A percentile compares a stretch with the other conserved stretches of the same genome.
Conservation (phyloP, 2,888 invertebrate species). For the Hetaerina titia region DNA sequence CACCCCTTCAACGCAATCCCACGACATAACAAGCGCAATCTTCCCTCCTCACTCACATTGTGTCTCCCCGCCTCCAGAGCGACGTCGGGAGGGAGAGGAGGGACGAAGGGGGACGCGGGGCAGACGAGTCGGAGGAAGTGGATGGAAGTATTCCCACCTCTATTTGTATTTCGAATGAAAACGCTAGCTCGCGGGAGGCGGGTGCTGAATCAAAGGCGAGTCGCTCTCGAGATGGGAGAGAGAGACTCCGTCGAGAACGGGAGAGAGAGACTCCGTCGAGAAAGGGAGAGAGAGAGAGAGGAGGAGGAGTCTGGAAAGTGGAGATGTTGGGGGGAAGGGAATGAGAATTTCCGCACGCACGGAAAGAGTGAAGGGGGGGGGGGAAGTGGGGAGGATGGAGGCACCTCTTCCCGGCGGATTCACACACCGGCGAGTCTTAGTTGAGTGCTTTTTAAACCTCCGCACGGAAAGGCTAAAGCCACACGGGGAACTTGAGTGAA, state of each 20-base stretch:
- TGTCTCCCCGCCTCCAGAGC: neutral
- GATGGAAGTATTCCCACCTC: neutral
- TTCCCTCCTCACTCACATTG: neutral
- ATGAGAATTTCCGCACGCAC: too few species aligned
- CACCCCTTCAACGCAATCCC: neutral
- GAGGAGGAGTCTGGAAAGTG: too few species aligned
- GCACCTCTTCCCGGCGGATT: neutral
- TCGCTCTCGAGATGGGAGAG: neutral
- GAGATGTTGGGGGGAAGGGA: too few species aligned
- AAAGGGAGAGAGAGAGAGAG: too few species aligned
- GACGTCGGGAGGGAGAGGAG: neutral
- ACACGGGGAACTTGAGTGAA: neutral
- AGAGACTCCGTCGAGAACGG: too few species aligned
- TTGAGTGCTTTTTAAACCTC: neutral
- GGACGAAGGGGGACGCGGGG: too few species aligned
- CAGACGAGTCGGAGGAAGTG: neutral
- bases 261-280: neutral
- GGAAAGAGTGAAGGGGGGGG: too few species aligned
- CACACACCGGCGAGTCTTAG: neutral
- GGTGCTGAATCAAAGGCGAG: neutral
- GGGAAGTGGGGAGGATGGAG: too few species aligned
- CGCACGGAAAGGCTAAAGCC: neutral
- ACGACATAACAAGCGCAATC: neutral
- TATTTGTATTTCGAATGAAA: conserved; percentile 1
- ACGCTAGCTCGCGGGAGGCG: too few species aligned